Percentiles rank a stretch among this genome's conserved stretches.
These are phyloP conservation scores for Alligator sinensis DNA, from an alignment of 2,113 vertebrate species.

Conservation along the genomic window DNA sequence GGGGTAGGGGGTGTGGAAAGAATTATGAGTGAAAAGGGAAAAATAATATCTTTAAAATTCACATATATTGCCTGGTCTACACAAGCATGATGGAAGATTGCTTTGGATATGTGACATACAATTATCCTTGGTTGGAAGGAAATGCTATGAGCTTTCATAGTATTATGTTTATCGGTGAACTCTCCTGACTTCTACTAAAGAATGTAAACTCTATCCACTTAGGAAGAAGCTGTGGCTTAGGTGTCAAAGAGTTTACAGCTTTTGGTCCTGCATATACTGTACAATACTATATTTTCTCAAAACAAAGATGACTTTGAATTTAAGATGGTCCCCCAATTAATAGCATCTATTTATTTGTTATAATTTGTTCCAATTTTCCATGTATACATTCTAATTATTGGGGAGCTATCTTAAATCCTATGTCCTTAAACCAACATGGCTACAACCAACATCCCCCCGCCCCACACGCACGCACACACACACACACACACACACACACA, in stretches of 20 bases:
- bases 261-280: neutral
- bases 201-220: neutral
- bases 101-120: conserved; percentile 28
- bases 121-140: conserved; percentile 65
- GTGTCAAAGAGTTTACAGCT: neutral
- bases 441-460: too few species aligned
- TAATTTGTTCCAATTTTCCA: too few species aligned
- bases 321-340: too few species aligned
- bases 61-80: conserved; percentile 15
- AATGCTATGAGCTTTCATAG: conserved; percentile 26
- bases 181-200: neutral
- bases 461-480: too few species aligned
- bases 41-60: conserved; percentile 21
- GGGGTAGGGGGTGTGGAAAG: neutral
- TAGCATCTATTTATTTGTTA: too few species aligned
- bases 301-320: too few species aligned
- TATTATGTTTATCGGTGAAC: conserved; percentile 10
- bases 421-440: too few species aligned
- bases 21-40: conserved; percentile 39
- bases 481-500: too few species aligned
- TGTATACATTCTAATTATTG: too few species aligned
- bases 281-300: neutral
- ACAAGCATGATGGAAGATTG: conserved; percentile 5
- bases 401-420: too few species aligned
- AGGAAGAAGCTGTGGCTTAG: neutral